Percentiles rank a stretch among this genome's conserved stretches.
These are phyloP conservation scores for Tyto alba DNA, from an alignment of 2,113 vertebrate species.

Conservation along the genomic window DNA sequence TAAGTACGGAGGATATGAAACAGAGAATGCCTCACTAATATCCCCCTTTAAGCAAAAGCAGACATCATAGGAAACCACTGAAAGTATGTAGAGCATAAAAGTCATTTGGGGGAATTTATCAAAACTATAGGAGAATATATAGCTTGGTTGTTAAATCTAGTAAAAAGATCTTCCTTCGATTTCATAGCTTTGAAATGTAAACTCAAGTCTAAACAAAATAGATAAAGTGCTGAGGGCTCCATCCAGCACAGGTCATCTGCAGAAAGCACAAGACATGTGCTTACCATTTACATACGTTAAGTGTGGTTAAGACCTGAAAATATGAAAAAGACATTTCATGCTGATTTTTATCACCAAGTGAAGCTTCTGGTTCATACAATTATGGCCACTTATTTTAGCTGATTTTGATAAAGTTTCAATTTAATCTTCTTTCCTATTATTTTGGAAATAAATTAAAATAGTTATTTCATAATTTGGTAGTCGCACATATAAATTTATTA, in stretches of 20 bases:
- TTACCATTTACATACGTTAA: rapidly evolving
- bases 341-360: neutral
- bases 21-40: neutral
- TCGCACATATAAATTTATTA: neutral
- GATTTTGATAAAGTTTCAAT: neutral
- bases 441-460: neutral
- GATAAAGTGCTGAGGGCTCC: neutral
- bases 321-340: neutral
- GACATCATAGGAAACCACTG: neutral
- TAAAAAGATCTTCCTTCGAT: neutral
- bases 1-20: neutral
- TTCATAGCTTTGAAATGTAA: neutral
- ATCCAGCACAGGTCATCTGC: neutral
- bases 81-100: neutral
- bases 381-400: neutral
- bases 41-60: neutral
- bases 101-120: neutral
- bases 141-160: neutral
- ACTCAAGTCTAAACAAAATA: neutral
- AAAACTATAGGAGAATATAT: neutral
- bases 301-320: neutral
- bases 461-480: neutral
- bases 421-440: neutral
- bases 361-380: neutral
- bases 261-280: neutral